Evolutionary conservation across 2,888 invertebrate species (phyloP).

Genomic region (Cancer borealis): DNA sequence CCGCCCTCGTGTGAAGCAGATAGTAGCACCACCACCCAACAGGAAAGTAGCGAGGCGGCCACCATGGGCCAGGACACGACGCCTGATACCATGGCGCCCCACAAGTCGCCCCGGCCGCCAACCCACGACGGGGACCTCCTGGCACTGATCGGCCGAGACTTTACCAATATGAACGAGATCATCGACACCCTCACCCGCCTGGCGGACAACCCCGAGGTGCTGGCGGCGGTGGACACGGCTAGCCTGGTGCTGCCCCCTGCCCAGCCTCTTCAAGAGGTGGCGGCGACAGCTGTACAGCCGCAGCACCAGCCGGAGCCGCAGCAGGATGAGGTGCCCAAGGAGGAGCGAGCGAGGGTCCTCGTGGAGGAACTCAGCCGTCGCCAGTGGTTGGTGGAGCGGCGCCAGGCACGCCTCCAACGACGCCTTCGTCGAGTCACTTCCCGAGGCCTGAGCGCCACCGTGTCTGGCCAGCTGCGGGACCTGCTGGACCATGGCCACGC

Average conservation of each 20-base stretch:
- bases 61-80: conserved; percentile 71
- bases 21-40: not conserved
- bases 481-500: conserved; percentile 86
- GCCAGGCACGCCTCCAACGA: conserved; percentile 87
- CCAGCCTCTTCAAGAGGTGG: not conserved
- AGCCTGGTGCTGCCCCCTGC: conserved; percentile 48
- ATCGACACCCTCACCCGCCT: conserved; percentile 67
- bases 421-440: conserved; percentile 89
- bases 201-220: conserved; percentile 67
- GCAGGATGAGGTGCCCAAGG: conserved; percentile 51
- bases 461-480: conserved; percentile 88
- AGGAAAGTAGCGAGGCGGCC: conserved; percentile 16
- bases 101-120: conserved; percentile 63
- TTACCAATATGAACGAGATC: conserved; percentile 70
- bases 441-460: conserved; percentile 87
- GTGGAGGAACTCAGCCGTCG: conserved; percentile 66
- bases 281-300: conserved; percentile 11
- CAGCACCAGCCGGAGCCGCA: conserved; percentile 27
- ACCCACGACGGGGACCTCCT: conserved; percentile 70
- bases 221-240: conserved; percentile 62
- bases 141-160: conserved; percentile 70
- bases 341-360: conserved; percentile 57
- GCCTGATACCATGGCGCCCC: conserved; percentile 48
- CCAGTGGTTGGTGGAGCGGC: conserved; percentile 85
- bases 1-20: conserved; percentile 48